Conservation (phyloP, 1,140 invertebrate genomes). For the Bombus haemorrhoidalis region DNA sequence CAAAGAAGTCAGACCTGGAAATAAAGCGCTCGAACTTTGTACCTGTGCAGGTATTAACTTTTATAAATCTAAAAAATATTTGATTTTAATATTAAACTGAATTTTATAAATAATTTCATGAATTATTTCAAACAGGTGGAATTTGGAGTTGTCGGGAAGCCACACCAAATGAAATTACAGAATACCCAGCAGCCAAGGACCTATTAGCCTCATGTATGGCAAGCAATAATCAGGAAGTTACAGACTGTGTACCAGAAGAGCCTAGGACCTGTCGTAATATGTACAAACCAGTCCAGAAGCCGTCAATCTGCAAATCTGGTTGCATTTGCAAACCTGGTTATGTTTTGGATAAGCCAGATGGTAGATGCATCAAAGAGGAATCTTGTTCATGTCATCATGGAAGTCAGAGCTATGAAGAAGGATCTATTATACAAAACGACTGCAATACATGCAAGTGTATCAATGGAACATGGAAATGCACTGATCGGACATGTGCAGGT, state of each 20-base stretch:
- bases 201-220: conserved; percentile 85
- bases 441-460: conserved; percentile 91
- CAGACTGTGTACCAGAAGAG: conserved; percentile 89
- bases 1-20: conserved; percentile 87
- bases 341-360: conserved; percentile 87
- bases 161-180: conserved; percentile 84
- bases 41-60: conserved; percentile 86
- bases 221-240: conserved; percentile 87
- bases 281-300: conserved; percentile 83
- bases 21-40: conserved; percentile 87
- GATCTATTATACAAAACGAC: conserved; percentile 88
- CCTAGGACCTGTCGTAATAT: conserved; percentile 92
- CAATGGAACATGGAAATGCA: conserved; percentile 88
- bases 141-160: conserved; percentile 89
- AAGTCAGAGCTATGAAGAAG: conserved; percentile 91
- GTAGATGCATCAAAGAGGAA: conserved; percentile 86
- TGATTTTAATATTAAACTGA: neutral
- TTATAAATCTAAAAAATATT: neutral
- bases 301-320: conserved; percentile 87
- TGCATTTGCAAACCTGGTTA: conserved; percentile 91
- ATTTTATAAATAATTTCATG: neutral
- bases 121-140: conserved; percentile 54
- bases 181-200: conserved; percentile 85
- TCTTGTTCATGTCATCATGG: conserved; percentile 95
- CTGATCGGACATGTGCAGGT: conserved; percentile 83